Base-by-base conservation (phyloP, 2,888 invertebrate genomes). In the Apotomis turbidana region DNA sequence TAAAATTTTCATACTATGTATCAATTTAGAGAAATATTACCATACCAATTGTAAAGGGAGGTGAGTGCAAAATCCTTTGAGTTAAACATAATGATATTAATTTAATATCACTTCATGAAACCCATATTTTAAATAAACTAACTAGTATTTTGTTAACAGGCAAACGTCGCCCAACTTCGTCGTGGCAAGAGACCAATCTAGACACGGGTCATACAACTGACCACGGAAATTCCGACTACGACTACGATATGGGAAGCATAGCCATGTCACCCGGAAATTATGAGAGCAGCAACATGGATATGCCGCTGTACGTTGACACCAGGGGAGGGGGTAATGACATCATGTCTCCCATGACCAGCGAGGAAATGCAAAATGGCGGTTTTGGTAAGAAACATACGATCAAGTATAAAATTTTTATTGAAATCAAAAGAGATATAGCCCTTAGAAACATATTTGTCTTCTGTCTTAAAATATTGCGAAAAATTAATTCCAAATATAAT, bases 151-250 rank as follows among this genome's bases (percentile, higher is more conserved):
- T 63, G 13, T 44, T 78, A 76, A 0, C 75, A 88, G 88, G 85
- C 5, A 89, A 89, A 81, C 85, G 82, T 5, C 96, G 95, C 73
- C 94, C 95, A 15, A 95, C 94, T 61, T 96, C 96, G 3, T 95
- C 96, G 0, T 98, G 98, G 97, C 94, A 97, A 70, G 98, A 98
- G 90, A 98, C 98, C 0, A 98, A 98, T 89, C 90, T 98, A 44
- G 98, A 98, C 86, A 96, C 97, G 0, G 96, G 97, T 83, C 94
- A 95, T 73, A 96, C 96, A 0, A 93, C 95, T 67, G 97, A 98
- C 84, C 96, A 96, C 78, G 96, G 95, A 3, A 88, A 95, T 49
- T 79, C 83, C 0, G 89, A 91, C 10, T 88, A 94, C 49, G 90
- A 91, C 49, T 91, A 84, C 77, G 81, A 75, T 71, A 81, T 84